Evolutionary conservation across 1,140 invertebrate species (phyloP), one percentile per base, ranked within the genome.

Genomic region (Camponotus vicinus): DNA sequence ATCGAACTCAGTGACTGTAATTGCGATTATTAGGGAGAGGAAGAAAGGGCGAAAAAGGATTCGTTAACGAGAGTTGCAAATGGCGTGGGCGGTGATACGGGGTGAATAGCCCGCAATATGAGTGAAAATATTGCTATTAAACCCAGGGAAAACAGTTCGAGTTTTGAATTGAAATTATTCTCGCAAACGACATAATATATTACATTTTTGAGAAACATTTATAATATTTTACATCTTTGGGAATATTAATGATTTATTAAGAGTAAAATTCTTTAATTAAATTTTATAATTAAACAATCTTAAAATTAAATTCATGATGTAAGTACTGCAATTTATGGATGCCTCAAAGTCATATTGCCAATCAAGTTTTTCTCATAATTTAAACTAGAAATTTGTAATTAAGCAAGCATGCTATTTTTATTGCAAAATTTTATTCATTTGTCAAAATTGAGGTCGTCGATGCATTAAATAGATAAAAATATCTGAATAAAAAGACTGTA

Each of bases 51-150:
- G 27, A 21, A 18, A 15, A 9, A n/a, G 27, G 27, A 3, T 45
- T 71, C 40, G 18, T 61, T 57, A 37, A 71, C 27, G 69, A 73
- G 42, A 67, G 13, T 70, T 55, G 64, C n/a, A 18, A 70, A 42
- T 32, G 61, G 34, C 59, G 27, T 67, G 64, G 32, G 61, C 61
- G 61, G 9, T 27, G 61, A 27, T 32, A 3, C 21, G 4, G 40
- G 21, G 21, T 52, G 42, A 79, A 79, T 67, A 27, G 6, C 37
- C 8, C 15, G 27, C 15, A 49, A 80, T 49, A 34, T 34, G 59
- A 27, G 27, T 27, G 18, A 27, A 67, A 79, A 69, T n/a, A 34
- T 55, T 34, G 13, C 15, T 18, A n/a, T 37, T 13, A 32, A n/a
- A 52, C n/a, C 32, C 32, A 18, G 45, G 55, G 18, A 42, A 69